Evolutionary conservation across 64 coral and sea anemone species (phyloP).

Genomic region (Montipora efflorescens): DNA sequence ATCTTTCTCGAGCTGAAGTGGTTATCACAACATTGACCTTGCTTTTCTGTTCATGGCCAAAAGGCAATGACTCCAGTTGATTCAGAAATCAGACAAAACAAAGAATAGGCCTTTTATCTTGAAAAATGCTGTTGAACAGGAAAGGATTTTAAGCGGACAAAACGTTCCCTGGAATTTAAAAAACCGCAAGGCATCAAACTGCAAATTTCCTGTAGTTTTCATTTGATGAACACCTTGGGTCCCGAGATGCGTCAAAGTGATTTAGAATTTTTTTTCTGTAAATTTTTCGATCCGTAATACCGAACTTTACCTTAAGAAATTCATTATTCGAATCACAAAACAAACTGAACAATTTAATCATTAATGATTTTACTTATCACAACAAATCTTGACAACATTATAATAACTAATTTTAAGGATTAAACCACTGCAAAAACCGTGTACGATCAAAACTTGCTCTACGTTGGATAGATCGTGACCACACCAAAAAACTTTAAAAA

Average conservation of each 20-base stretch:
- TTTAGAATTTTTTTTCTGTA: too few relatives aligned
- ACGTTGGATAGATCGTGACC: too few relatives aligned
- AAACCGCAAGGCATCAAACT: neutral
- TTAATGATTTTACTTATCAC: neutral
- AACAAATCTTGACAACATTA: conserved; percentile 1
- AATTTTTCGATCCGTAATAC: too few relatives aligned
- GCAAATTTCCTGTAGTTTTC: neutral
- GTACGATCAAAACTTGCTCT: too few relatives aligned
- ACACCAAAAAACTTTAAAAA: too few relatives aligned
- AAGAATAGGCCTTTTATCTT: neutral
- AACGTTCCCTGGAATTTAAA: neutral
- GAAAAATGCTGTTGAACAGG: neutral
- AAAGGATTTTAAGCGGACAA: neutral
- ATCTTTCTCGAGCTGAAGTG: neutral
- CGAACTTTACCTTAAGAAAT: too few relatives aligned
- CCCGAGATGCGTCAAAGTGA: too few relatives aligned
- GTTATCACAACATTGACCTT: neutral
- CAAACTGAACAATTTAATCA: too few relatives aligned
- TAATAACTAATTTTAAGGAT: neutral
- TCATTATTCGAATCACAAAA: neutral
- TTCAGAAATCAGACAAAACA: neutral
- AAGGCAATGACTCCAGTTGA: neutral
- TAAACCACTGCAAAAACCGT: too few relatives aligned
- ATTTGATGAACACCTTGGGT: too few relatives aligned
- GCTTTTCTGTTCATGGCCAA: too few relatives aligned